A percentile compares a stretch with the other conserved stretches of the same genome.
These are phyloP conservation scores for Ovis aries DNA, from an alignment of 2,113 vertebrate species.

Conservation along the genomic window DNA sequence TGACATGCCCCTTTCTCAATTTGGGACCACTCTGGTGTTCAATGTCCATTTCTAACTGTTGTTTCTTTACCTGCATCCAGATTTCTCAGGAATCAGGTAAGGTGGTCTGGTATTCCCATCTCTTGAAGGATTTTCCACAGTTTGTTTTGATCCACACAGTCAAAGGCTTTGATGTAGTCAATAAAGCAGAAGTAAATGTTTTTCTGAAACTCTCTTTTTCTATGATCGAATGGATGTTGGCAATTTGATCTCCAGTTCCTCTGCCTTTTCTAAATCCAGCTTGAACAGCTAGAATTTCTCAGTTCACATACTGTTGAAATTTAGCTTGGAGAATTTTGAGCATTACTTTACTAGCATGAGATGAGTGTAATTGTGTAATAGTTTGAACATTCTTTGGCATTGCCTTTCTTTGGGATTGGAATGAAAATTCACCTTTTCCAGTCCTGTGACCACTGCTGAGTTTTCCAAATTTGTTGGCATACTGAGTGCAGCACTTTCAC, in stretches of 20 bases:
- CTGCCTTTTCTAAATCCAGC: background rate
- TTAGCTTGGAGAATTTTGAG: background rate
- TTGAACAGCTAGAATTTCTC: background rate
- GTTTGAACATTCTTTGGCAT: background rate
- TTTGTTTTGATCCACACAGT: background rate
- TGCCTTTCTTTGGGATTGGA: background rate
- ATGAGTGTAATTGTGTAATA: background rate
- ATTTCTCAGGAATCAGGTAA: background rate
- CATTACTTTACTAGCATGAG: background rate
- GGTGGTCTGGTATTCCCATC: background rate
- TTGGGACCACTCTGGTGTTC: background rate
- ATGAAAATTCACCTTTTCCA: background rate
- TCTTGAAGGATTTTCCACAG: background rate
- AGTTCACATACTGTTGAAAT: background rate
- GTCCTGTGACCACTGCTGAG: background rate
- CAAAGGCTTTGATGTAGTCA: background rate
- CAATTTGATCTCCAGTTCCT: background rate
- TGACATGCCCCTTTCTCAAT: background rate
- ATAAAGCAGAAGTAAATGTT: background rate
- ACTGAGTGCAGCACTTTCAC: background rate
- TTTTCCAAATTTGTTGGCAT: background rate
- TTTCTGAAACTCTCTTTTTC: background rate
- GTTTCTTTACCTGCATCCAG: background rate
- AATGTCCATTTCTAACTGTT: rapidly evolving
- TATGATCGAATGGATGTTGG: background rate